Evolutionary conservation across 2,888 invertebrate genomes (phyloP), one percentile per base, ranked within the genome.

Genomic region (Buathra laborator): DNA sequence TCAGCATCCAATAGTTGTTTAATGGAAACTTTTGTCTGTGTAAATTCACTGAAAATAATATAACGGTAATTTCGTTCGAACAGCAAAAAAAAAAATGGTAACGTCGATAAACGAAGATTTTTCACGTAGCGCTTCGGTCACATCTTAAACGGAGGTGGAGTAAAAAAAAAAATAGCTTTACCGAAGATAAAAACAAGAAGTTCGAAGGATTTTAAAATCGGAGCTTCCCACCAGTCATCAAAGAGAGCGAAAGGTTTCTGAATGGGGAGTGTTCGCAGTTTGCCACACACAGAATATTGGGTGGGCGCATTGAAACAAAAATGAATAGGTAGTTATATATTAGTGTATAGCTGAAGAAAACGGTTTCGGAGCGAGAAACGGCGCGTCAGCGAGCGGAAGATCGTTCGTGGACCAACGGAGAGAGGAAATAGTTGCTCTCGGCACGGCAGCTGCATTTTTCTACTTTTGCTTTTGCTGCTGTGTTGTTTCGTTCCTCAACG

Each of bases 361-460:
- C 9, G 12, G 24, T 10, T 66, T 19, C 44, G 66, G 44, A 43
- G 43, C 68, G 77, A 62, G 44, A 76, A 37, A 56, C 44, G 56
- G 53, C 53, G 53, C 53, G 53, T 53, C 53, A 12, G 56, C 53
- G 51, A 12, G 12, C 53, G 56, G 19, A 24, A 32, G 48, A 29
- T 9, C 53, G 37, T 51, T 56, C 19, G n/a, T 37, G 59, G 43
- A 74, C 9, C 56, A 9, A 44, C 37, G 37, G 74, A 67, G 37
- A 46, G 68, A 70, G n/a, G 19, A 67, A 82, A 83, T 83, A 86
- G 84, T 81, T 85, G 37, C 6, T 9, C 81, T 81, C 44, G 80
- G 83, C 86, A 78, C 87, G 83, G 90, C 93, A 92, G 93, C 93
- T 93, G 93, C 92, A 89, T 78, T 37, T 66, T 29, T 6, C 75